Conservation (phyloP, 1,140 invertebrate species). For the Papilio helenus region DNA sequence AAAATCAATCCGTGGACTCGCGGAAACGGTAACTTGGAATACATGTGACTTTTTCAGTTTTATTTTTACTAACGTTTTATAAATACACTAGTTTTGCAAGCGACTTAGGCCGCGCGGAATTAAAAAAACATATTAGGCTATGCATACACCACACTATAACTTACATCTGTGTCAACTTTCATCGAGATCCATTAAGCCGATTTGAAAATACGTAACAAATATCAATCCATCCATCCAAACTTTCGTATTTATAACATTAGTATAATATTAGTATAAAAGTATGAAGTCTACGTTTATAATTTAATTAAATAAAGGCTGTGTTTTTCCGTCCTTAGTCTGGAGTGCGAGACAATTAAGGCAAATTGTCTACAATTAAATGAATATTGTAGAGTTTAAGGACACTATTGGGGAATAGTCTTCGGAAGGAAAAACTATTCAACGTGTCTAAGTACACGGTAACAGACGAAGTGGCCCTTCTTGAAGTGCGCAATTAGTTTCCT, state of each 20-base stretch:
- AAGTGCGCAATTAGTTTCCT: slow-evolving; percentile 77
- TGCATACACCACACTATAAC: too few relatives aligned
- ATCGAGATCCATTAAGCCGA: too few relatives aligned
- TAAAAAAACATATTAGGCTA: too few relatives aligned
- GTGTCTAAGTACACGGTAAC: slow-evolving; percentile 78
- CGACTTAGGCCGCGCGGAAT: too few relatives aligned
- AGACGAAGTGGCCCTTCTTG: slow-evolving; percentile 72
- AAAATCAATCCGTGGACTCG: slow-evolving; percentile 76
- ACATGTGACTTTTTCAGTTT: not conserved
- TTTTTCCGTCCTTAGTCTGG: not conserved
- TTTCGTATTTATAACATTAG: not conserved
- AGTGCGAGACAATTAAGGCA: slow-evolving; percentile 48
- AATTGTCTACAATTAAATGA: slow-evolving; percentile 60
- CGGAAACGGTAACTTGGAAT: slow-evolving; percentile 68
- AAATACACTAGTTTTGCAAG: not conserved
- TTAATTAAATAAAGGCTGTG: slow-evolving; percentile 36
- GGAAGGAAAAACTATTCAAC: slow-evolving; percentile 77
- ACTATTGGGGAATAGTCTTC: slow-evolving; percentile 50
- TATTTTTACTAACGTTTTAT: not conserved
- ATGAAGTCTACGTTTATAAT: too few relatives aligned
- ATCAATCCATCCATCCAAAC: not conserved
- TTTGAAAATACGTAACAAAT: too few relatives aligned
- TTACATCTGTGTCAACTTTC: too few relatives aligned
- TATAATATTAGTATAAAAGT: too few relatives aligned
- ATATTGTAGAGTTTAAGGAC: slow-evolving; percentile 49